phyloP scores from a whole-genome alignment of 2,113 vertebrate species.

The Budorcas taxicolor region DNA sequence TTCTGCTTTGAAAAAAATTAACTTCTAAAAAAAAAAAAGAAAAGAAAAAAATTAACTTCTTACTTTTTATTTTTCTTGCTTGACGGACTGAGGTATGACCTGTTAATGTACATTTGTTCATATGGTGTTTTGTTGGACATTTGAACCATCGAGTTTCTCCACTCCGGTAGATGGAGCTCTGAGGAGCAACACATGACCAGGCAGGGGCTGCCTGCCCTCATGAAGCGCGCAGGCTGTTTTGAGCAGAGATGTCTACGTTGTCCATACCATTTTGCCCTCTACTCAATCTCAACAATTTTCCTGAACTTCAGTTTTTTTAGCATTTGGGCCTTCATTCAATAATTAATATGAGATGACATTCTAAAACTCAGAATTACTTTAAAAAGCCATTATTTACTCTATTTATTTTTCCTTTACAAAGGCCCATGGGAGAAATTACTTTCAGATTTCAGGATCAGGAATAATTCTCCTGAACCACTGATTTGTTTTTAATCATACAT shows the following conservation, averaged over 20 bases:
- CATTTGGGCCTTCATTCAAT: neutral
- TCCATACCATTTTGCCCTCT: neutral
- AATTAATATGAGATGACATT: neutral
- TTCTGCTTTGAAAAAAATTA: slow-evolving; percentile 5
- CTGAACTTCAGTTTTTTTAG: neutral
- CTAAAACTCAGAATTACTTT: slow-evolving; percentile 10
- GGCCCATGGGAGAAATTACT: neutral
- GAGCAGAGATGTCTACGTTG: neutral
- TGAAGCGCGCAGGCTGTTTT: neutral
- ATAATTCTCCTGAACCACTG: neutral
- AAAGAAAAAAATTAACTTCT: slow-evolving; percentile 24
- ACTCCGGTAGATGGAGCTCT: neutral
- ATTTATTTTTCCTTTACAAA: neutral
- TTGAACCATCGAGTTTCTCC: neutral
- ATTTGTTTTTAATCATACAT: slow-evolving; percentile 1
- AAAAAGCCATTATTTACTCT: neutral
- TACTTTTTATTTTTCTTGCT: neutral
- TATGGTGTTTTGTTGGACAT: neutral
- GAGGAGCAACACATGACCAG: neutral
- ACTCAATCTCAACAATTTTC: neutral
- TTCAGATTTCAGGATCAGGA: neutral
- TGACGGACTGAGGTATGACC: neutral
- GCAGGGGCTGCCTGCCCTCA: neutral
- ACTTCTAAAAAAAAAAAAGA: too few relatives aligned
- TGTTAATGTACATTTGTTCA: neutral